phyloP scores from a whole-genome alignment of 2,797 vertebrate species.

The Siniperca undulata region DNA sequence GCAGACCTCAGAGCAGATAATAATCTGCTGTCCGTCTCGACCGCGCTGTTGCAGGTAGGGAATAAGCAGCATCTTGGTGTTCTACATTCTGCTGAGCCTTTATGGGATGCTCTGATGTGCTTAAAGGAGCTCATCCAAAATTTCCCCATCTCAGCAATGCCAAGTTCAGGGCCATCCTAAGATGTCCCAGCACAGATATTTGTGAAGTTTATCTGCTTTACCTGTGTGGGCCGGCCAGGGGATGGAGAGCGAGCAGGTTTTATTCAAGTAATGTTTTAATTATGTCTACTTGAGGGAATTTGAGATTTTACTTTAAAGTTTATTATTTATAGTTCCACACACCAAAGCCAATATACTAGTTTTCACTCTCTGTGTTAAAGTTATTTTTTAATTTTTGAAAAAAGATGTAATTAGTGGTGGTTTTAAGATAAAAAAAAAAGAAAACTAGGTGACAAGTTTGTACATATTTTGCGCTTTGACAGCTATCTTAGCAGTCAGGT shows the following conservation, averaged over 20 bases:
- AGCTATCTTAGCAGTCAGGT: neutral
- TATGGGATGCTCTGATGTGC: constrained; percentile 62
- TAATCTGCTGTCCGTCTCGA: constrained; percentile 49
- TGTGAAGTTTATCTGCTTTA: constrained; percentile 48
- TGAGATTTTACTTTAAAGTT: constrained; percentile 11
- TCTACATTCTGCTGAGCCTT: constrained; percentile 62
- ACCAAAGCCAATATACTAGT: constrained; percentile 19
- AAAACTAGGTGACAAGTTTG: constrained; percentile 9
- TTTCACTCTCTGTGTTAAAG: constrained; percentile 15
- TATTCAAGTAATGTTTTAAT: constrained; percentile 54
- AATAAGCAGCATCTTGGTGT: constrained; percentile 41
- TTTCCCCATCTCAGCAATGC: constrained; percentile 64
- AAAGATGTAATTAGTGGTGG: constrained; percentile 8
- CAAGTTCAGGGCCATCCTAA: constrained; percentile 21
- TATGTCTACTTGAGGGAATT: constrained; percentile 43
- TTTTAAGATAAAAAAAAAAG: neutral
- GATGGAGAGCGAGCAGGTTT: constrained; percentile 44
- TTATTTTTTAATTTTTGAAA: constrained; percentile 6
- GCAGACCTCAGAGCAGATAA: constrained; percentile 46
- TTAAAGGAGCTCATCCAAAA: constrained; percentile 67
- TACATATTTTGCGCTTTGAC: constrained; percentile 8
- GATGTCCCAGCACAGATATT: constrained; percentile 43
- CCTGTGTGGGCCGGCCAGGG: constrained; percentile 37
- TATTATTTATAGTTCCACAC: constrained; percentile 37
- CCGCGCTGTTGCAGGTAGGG: constrained; percentile 23